A percentile compares a stretch with the other conserved stretches of the same genome.
Evolutionary conservation across 2,113 vertebrate species (phyloP).

Genomic region (Rafetus swinhoei): DNA sequence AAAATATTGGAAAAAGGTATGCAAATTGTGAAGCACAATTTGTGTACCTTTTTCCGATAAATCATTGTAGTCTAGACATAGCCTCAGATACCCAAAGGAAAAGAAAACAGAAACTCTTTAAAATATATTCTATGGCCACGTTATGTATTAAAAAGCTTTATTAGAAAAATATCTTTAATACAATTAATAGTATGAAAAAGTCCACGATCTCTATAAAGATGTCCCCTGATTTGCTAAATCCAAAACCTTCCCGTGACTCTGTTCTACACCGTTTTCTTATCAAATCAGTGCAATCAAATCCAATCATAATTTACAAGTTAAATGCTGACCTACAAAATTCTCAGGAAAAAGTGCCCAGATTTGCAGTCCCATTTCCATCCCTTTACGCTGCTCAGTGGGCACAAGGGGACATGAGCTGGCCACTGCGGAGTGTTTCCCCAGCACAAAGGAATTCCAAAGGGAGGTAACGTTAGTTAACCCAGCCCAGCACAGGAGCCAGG

Average conservation of each 20-base stretch:
- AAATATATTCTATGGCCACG: not conserved
- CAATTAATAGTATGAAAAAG: not conserved
- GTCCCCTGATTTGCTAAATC: not conserved
- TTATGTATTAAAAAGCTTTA: not conserved
- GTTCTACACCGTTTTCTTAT: not conserved
- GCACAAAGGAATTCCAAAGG: not conserved
- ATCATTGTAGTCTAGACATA: no score
- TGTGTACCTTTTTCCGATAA: no score
- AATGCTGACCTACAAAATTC: not conserved
- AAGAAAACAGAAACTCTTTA: not conserved
- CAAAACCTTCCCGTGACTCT: not conserved
- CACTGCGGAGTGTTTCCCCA: not conserved
- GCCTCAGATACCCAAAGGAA: no score
- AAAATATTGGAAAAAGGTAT: no score
- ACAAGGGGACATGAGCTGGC: not conserved
- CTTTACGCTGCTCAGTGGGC: not conserved
- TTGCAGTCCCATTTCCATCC: not conserved
- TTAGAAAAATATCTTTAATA: not conserved
- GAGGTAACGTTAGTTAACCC: not conserved
- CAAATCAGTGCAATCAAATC: not conserved
- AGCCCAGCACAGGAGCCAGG: not conserved
- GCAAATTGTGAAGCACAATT: no score
- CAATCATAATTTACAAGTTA: not conserved
- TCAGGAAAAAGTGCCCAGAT: not conserved
- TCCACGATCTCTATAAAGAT: not conserved